These are phyloP conservation scores for Colostygia pectinataria DNA, from an alignment of 2,888 invertebrate genomes.

Conservation along the genomic window DNA sequence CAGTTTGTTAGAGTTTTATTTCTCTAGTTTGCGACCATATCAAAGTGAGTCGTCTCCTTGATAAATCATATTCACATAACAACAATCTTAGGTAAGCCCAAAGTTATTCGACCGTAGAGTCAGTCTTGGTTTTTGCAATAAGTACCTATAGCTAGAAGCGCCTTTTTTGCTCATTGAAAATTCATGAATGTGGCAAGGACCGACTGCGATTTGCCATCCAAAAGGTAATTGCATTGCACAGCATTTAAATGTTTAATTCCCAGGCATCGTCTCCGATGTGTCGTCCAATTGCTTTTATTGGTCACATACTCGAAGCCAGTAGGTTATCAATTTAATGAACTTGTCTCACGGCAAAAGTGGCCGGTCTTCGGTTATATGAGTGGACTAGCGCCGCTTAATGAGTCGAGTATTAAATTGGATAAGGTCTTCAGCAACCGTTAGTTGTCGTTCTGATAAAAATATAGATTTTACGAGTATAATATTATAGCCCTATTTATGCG, in stretches of 20 bases:
- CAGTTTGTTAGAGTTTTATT: too few species aligned
- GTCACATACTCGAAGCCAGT: slow-evolving; percentile 35
- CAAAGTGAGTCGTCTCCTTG: too few species aligned
- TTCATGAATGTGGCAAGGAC: slow-evolving; percentile 58
- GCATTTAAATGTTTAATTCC: slow-evolving; percentile 65
- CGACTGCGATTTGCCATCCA: slow-evolving; percentile 63
- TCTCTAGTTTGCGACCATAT: too few species aligned
- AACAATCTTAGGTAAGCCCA: slow-evolving; percentile 12
- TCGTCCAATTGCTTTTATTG: slow-evolving; percentile 59
- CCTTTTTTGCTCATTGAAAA: slow-evolving; percentile 62
- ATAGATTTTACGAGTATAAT: too few species aligned
- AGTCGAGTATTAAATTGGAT: slow-evolving; percentile 48
- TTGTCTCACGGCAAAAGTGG: slow-evolving; percentile 46
- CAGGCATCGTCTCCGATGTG: slow-evolving; percentile 54
- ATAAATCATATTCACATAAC: slow-evolving; percentile 11
- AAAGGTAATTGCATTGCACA: slow-evolving; percentile 66
- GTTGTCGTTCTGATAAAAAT: slow-evolving; percentile 45
- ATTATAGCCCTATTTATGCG: too few species aligned
- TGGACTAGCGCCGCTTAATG: slow-evolving; percentile 44
- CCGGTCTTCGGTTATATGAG: slow-evolving; percentile 40
- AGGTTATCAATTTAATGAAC: slow-evolving; percentile 59
- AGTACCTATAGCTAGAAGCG: slow-evolving; percentile 6
- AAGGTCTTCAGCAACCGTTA: slow-evolving; percentile 49
- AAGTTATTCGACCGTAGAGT: slow-evolving; percentile 17
- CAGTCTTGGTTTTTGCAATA: slow-evolving; percentile 12